Base-by-base conservation (phyloP, 2,797 vertebrate genomes). In the Sebastiscus albofasciatus region DNA sequence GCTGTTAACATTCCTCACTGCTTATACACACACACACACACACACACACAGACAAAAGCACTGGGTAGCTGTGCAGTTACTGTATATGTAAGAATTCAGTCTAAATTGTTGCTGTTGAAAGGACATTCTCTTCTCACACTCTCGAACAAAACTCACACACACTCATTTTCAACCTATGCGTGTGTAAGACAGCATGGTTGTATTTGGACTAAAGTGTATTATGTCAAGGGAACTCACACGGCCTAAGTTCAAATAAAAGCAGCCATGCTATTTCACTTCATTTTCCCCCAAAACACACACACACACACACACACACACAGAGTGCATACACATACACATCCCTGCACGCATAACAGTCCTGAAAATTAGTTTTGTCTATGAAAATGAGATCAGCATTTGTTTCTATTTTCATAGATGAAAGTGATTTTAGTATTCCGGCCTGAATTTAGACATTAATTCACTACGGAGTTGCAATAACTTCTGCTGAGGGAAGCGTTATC, bases 1-100 rank as follows among this genome's bases (percentile, higher is more conserved):
- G 20, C 75, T 73, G 89, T 94, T 95, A 95, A 95, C 93, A 95
- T 95, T 95, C 94, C 93, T 87, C 39, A 58, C 59, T 49, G 79
- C 80, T 87, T 67, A 49, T 54, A 39, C 49, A 56, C 72, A 55
- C 60, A 39, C 26, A 49, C 66, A 60, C 61, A 68, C 31, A 22
- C 33, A 65, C 39, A 31, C 55, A 71, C 26, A 42, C 42, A 56
- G 42, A 39, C 33, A 58, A 68, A 77, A 26, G 18, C 61, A 33
- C 62, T 49, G 49, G 75, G 64, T 22, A 74, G 65, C 39, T 74
- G 12, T 80, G 29, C 82, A 80, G 62, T 52, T 52, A 55, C 31
- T 70, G 46, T 75, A 70, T 61, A 72, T 82, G 46, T 66, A 80
- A 83, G 70, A 80, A 61, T 67, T 67, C 36, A 18, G 54, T 70